A percentile compares a stretch with the other conserved stretches of the same genome.
Conservation (phyloP, 2,113 vertebrate genomes). For the Saguinus imperator region DNA sequence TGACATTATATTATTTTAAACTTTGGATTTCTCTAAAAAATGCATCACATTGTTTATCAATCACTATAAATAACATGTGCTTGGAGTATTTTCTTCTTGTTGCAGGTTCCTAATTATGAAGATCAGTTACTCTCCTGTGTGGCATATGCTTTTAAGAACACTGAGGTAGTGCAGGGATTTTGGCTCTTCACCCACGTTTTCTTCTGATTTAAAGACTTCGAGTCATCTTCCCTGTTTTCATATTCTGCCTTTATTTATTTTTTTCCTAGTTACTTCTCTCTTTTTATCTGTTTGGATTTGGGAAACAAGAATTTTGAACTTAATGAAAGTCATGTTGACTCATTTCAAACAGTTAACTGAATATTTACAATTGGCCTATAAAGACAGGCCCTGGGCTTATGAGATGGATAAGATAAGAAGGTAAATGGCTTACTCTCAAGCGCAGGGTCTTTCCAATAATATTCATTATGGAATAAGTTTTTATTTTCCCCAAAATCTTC, state of each 20-base stretch:
- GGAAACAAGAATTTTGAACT: neutral
- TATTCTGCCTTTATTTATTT: neutral
- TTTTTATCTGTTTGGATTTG: neutral
- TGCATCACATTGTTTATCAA: neutral
- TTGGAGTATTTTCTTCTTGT: neutral
- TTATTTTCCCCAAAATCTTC: neutral
- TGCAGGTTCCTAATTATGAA: neutral
- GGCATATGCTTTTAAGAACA: neutral
- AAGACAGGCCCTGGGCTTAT: neutral
- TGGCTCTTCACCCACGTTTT: neutral
- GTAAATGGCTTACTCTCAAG: neutral
- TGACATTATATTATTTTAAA: neutral
- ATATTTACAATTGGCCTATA: neutral
- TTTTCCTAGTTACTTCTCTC: neutral
- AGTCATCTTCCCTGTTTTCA: neutral
- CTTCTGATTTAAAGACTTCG: neutral
- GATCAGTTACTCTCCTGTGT: neutral
- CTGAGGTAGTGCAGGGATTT: neutral
- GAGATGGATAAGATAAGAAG: neutral
- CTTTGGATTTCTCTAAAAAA: neutral
- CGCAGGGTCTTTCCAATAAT: neutral
- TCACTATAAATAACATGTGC: neutral
- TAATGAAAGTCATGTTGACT: neutral
- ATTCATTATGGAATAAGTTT: neutral
- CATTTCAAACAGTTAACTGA: neutral